Base-by-base conservation (phyloP, 2,888 invertebrate species). In the Xiphydria camelus region DNA sequence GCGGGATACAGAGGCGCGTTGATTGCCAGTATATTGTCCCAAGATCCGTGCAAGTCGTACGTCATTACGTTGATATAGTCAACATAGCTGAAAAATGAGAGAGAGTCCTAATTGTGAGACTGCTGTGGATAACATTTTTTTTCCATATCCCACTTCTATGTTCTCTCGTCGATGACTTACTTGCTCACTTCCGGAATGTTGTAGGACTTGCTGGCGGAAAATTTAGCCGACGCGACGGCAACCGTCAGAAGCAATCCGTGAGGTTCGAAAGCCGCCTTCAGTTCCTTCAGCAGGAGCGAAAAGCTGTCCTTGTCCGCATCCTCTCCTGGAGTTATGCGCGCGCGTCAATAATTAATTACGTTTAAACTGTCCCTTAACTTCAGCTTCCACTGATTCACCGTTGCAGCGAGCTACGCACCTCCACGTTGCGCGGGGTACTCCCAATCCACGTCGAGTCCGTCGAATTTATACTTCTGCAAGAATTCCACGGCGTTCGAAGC, bases 1-100 rank as follows among this genome's bases (percentile, higher is more conserved):
- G n/a, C n/a, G n/a, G n/a, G n/a, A n/a, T n/a, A n/a, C n/a, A n/a
- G n/a, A n/a, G n/a, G n/a, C n/a, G n/a, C n/a, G n/a, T n/a, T n/a
- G n/a, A n/a, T n/a, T n/a, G n/a, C n/a, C n/a, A n/a, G n/a, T n/a
- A n/a, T n/a, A n/a, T 79, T 79, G 59, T 92, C 89, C 91, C 91
- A 92, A 4, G 87, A 82, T 0, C 92, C 92, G 57, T 91, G 91
- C 71, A 91, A 93, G 73, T 94, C 93, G 70, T 94, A 94, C 49
- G 89, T 88, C 92, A 92, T 93, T 69, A 92, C 82, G 59, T 92
- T 90, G 23, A 92, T 81, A 43, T 82, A 84, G 69, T 89, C 87
- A 10, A 72, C 52, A 45, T 71, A 57, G 36, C 70, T 63, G 0
- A 68, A 63, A n/a, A n/a, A n/a, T n/a, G n/a, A n/a, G n/a, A n/a